Evolutionary conservation across 2,888 invertebrate genomes (phyloP), one percentile per base, ranked within the genome.

Genomic region (Drosophila prostipennis): DNA sequence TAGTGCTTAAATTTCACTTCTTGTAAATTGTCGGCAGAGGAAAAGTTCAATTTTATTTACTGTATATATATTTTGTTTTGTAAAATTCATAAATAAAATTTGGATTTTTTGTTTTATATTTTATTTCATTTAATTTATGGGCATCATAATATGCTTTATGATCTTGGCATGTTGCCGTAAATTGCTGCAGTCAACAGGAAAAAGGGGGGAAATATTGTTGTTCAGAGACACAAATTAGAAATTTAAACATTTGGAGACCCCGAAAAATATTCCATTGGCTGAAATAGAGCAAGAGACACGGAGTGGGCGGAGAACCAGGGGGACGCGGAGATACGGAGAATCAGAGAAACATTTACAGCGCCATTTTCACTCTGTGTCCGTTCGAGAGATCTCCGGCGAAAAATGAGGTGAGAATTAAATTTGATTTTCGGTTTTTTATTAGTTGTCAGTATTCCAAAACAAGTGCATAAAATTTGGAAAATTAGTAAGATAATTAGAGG

Each of bases 121-220:
- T 74, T 88, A 80, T 83, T 83, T 89, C 68, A 74, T 78, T 73
- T 88, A 88, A 83, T 83, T 88, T 83, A 83, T 83, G 87, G 54
- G 67, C 87, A 73, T 49, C 80, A 87, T 83, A 83, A 83, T 86
- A 78, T 86, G 82, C 78, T 83, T 83, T 83, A 83, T 88, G 82
- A 72, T 72, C 76, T 87, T 88, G 82, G 89, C 82, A 88, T 76
- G 71, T 88, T 87, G 82, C 87, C 89, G 89, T 83, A 88, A 83
- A 83, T 83, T 83, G 87, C 72, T 88, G 87, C 87, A 82, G 82
- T 87, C 89, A 87, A 78, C 89, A 82, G 63, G 60, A 59, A 46
- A 59, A 59, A 64, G n/a, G 67, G 53, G 64, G 64, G 43, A 37
- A 32, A 64, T 64, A 61, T 49, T 63, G 61, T 19, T 63, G 61